Evolutionary conservation across 2,113 vertebrate species (phyloP), one percentile per base, ranked within the genome.

Genomic region (Pogona vitticeps): DNA sequence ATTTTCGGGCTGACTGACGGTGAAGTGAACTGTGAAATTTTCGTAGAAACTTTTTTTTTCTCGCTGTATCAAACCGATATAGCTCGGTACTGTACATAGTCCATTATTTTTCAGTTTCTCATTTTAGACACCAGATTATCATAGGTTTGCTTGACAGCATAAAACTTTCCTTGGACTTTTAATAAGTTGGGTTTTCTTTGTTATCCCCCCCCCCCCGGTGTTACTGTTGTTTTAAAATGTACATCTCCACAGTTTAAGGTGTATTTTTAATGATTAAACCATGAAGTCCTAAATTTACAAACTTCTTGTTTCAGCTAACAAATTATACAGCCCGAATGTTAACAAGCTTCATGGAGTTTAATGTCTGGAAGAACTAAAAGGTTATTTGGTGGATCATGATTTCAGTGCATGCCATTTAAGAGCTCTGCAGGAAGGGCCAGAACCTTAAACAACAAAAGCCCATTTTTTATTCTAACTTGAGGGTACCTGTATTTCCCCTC

Each of bases 401-500:
- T n/a, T 59, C 28, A 86, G 9, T 7, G 67, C 14, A 68, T 56
- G 42, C 38, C 56, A 52, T 85, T 67, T 63, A 14, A 42, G 36
- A 36, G 33, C 20, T 38, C 33, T 61, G 58, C 36, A 71, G 36
- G n/a, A 31, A 36, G n/a, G n/a, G n/a, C n/a, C 7, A 20, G 63
- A n/a, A n/a, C 79, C 4, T 65, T 8, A 38, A 72, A 21, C 23
- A 84, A 28, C 65, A 5, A 40, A 18, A 86, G 59, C 40, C 0
- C 65, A 13, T 6, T 79, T 14, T 76, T 76, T 86, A 92, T 89
- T 31, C 71, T 18, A 80, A 23, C 23, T 90, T 86, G 82, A 12
- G 46, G 76, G 73, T 82, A 18, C 7, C 91, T 88, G 79, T 67
- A 14, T 87, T 40, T 90, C 85, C 89, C 40, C 88, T 87, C 73